Conservation (phyloP, 1,140 invertebrate genomes). For the Ceratina calcarata region DNA sequence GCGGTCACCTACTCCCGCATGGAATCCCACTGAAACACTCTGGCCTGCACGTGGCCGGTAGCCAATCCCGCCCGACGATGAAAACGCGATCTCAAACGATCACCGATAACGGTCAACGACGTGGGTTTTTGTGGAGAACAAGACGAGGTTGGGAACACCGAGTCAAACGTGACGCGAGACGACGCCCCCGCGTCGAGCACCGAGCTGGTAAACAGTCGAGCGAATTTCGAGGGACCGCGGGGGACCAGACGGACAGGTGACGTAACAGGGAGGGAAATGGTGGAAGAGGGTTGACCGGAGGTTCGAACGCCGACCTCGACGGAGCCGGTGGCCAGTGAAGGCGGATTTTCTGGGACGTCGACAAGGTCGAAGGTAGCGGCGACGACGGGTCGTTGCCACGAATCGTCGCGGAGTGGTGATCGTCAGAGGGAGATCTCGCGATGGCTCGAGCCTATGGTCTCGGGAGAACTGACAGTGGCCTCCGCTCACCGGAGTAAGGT, state of each 20-base stretch:
- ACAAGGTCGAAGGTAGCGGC: constrained; percentile 40
- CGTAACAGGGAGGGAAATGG: neutral
- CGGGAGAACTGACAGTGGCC: constrained; percentile 74
- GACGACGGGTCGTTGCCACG: constrained; percentile 39
- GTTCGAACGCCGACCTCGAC: too few species aligned
- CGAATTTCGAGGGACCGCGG: constrained; percentile 15
- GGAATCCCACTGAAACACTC: constrained; percentile 45
- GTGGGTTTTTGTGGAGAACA: neutral
- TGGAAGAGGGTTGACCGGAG: too few species aligned
- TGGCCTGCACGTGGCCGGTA: constrained; percentile 13
- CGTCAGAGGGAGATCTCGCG: constrained; percentile 65
- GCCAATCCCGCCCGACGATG: neutral
- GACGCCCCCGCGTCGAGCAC: constrained; percentile 22
- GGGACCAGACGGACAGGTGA: neutral
- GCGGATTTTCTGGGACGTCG: constrained; percentile 2
- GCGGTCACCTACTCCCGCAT: constrained; percentile 3
- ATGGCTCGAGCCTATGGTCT: constrained; percentile 74
- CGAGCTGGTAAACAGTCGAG: constrained; percentile 1
- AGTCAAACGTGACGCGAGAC: too few species aligned
- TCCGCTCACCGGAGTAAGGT: constrained; percentile 74
- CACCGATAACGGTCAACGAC: neutral
- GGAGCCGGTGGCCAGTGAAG: neutral
- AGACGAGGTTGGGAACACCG: neutral
- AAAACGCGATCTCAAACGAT: neutral
- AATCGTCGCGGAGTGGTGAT: constrained; percentile 43